A percentile compares a stretch with the other conserved stretches of the same genome.
phyloP scores from a whole-genome alignment of 2,888 invertebrate genomes.

The Tinea semifulvella region DNA sequence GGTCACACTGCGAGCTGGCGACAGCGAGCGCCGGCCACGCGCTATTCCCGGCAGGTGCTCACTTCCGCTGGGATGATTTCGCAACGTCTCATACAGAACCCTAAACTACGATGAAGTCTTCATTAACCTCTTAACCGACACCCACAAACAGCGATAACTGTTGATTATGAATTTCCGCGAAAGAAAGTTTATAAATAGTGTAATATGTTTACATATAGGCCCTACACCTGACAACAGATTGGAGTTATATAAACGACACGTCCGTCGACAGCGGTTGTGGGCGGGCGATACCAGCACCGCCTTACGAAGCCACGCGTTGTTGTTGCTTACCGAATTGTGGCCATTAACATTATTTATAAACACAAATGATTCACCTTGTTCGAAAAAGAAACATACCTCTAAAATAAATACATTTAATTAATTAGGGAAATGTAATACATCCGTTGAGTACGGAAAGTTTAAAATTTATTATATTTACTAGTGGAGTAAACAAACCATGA shows the following conservation, averaged over 20 bases:
- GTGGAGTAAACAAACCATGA: not conserved
- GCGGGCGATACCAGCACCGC: slow-evolving; percentile 34
- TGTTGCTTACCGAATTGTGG: not conserved
- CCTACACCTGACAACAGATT: slow-evolving; percentile 15
- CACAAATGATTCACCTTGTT: not conserved
- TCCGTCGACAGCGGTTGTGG: slow-evolving; percentile 25
- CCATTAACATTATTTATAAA: slow-evolving; percentile 7
- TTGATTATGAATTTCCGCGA: not conserved
- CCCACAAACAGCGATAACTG: slow-evolving; percentile 11
- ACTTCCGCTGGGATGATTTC: slow-evolving; percentile 47
- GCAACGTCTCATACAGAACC: slow-evolving; percentile 31
- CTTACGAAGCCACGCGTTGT: not conserved
- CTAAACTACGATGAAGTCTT: slow-evolving; percentile 26
- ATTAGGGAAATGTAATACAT: too few relatives aligned
- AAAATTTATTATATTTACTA: too few relatives aligned
- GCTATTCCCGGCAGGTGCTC: slow-evolving; percentile 66
- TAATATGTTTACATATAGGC: slow-evolving; percentile 12
- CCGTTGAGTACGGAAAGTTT: too few relatives aligned
- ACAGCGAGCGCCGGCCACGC: slow-evolving; percentile 50
- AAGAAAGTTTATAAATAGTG: slow-evolving; percentile 9
- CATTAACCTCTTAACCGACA: slow-evolving; percentile 46
- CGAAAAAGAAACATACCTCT: not conserved
- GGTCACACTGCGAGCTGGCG: slow-evolving; percentile 53
- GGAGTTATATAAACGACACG: slow-evolving; percentile 34
- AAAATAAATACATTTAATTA: not conserved